A percentile compares a stretch with the other conserved stretches of the same genome.
Evolutionary conservation across 92 coral and sea anemone genomes (phyloP).

Genomic region (Porites lobata): DNA sequence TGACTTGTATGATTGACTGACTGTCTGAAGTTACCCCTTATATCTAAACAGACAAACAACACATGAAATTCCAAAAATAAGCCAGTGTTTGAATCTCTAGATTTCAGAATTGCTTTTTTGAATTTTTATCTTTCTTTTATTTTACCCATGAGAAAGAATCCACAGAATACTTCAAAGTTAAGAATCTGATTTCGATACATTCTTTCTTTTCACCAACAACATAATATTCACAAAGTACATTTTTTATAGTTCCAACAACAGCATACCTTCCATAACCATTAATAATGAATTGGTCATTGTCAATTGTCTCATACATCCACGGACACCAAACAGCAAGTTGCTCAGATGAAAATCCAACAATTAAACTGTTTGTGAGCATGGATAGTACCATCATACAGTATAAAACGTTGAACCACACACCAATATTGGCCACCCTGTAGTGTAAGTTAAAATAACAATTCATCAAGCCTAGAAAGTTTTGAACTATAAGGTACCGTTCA

Average conservation of each 20-base stretch:
- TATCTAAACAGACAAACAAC: too few relatives aligned
- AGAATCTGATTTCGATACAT: too few relatives aligned
- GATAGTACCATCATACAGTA: conserved; percentile 96
- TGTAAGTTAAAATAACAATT: neutral
- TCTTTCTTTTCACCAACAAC: neutral
- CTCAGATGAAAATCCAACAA: conserved; percentile 98
- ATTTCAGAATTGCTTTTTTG: too few relatives aligned
- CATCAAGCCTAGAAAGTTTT: neutral
- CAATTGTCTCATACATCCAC: conserved; percentile 97
- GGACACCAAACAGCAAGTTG: conserved; percentile 99
- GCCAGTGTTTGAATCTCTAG: too few relatives aligned
- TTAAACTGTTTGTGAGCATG: conserved; percentile 96
- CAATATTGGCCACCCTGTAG: conserved; percentile 87
- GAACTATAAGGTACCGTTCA: neutral
- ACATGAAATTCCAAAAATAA: too few relatives aligned
- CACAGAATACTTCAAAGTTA: too few relatives aligned
- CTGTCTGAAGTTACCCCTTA: too few relatives aligned
- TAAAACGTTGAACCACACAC: conserved; percentile 97
- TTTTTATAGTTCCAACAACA: too few relatives aligned
- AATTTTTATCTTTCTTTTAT: too few relatives aligned
- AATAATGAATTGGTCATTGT: conserved; percentile 94
- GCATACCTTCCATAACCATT: conserved; percentile 93
- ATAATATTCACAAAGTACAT: neutral
- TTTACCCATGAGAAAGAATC: too few relatives aligned
- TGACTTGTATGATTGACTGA: too few relatives aligned